Evolutionary conservation across 2,113 vertebrate species (phyloP).

Genomic region (Pteruthius melanotis): DNA sequence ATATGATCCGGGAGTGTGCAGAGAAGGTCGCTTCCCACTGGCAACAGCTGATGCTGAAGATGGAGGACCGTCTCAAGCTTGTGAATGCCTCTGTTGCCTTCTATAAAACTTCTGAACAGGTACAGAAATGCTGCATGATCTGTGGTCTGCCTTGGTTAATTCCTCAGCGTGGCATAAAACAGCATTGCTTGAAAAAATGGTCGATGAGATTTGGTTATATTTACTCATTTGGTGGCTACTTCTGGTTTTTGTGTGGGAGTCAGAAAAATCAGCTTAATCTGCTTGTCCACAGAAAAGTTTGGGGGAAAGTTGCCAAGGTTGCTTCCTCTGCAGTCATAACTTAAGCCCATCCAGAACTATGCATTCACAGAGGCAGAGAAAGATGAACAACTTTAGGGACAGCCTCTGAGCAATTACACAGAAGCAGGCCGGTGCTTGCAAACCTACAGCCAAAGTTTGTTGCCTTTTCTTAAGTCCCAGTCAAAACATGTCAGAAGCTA

Average conservation of each 20-base stretch:
- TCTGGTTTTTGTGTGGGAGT: neutral
- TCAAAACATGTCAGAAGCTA: neutral
- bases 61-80: slow-evolving; percentile 99
- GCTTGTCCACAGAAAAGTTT: neutral
- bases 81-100: slow-evolving; percentile 98
- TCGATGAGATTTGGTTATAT: neutral
- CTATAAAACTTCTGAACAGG: slow-evolving; percentile 99
- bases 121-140: neutral
- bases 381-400: neutral
- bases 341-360: neutral
- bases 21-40: slow-evolving; percentile 97
- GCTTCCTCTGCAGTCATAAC: neutral
- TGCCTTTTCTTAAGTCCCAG: neutral
- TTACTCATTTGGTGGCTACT: neutral
- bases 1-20: slow-evolving; percentile 96
- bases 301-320: neutral
- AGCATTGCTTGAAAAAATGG: neutral
- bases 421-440: neutral
- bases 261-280: neutral
- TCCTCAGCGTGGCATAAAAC: neutral
- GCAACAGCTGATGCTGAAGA: slow-evolving; percentile 99
- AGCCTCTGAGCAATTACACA: neutral
- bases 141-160: neutral
- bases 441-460: neutral
- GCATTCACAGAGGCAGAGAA: neutral